Percentiles rank a stretch among this genome's conserved stretches.
Evolutionary conservation across 2,888 invertebrate genomes (phyloP).

Genomic region (Petrolisthes manimaculis): DNA sequence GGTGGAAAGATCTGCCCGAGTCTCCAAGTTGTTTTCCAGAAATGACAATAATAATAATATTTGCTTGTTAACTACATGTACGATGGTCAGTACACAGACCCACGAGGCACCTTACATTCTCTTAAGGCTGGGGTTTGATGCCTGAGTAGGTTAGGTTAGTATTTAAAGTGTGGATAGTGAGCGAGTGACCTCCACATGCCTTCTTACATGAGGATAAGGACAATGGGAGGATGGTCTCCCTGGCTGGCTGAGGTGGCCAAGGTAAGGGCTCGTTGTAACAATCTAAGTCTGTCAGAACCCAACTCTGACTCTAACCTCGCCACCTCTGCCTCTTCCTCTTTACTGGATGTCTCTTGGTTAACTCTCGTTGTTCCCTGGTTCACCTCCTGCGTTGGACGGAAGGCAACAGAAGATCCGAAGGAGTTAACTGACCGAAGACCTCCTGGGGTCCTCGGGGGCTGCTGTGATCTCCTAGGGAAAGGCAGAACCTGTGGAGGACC

Average conservation of each 20-base stretch:
- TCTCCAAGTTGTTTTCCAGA: too few relatives aligned
- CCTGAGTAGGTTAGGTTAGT: too few relatives aligned
- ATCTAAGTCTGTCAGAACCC: not conserved
- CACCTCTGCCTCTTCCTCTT: not conserved
- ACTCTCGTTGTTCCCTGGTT: not conserved
- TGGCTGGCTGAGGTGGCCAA: not conserved
- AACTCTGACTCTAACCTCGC: not conserved
- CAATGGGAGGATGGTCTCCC: not conserved
- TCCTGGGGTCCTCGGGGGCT: not conserved
- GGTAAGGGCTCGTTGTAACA: constrained; percentile 8
- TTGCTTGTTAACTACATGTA: too few relatives aligned
- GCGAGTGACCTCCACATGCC: too few relatives aligned
- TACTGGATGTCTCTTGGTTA: not conserved
- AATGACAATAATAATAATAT: too few relatives aligned
- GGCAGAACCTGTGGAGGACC: constrained; percentile 2
- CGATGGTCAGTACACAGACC: too few relatives aligned
- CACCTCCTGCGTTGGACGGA: not conserved
- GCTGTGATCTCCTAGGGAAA: not conserved
- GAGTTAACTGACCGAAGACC: not conserved
- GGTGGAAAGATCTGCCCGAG: too few relatives aligned
- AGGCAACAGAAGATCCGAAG: too few relatives aligned
- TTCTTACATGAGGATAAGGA: not conserved
- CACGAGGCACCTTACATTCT: too few relatives aligned
- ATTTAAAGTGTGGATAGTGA: too few relatives aligned
- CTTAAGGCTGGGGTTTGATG: too few relatives aligned